These are phyloP conservation scores for Pseudochaenichthys georgianus DNA, from an alignment of 2,797 vertebrate genomes.

Conservation along the genomic window DNA sequence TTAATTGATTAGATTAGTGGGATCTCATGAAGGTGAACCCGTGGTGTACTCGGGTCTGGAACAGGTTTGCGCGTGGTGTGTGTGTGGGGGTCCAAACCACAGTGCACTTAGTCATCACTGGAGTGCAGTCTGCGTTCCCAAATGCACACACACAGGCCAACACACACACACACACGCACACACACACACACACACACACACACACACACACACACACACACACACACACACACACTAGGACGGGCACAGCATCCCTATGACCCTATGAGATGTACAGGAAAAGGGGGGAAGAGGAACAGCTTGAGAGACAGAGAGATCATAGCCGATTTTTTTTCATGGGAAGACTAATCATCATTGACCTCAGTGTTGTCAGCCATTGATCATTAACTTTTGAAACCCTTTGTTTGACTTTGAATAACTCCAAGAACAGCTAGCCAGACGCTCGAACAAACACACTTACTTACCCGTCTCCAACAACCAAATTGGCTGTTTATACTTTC, in stretches of 20 bases:
- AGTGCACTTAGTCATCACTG: constrained; percentile 50
- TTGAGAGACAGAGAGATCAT: no score
- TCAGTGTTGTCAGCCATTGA: constrained; percentile 25
- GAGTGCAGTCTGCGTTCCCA: constrained; percentile 29
- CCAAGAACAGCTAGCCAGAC: constrained; percentile 43
- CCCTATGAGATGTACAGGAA: no score
- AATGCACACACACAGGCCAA: constrained; percentile 36
- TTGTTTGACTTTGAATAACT: constrained; percentile 40
- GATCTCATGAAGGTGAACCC: constrained; percentile 46
- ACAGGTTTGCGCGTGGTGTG: constrained; percentile 28
- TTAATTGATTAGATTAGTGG: constrained; percentile 60
- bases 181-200: no score
- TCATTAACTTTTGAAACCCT: constrained; percentile 45
- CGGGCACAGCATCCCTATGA: no score
- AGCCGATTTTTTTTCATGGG: constrained; percentile 15
- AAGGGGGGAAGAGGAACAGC: no score
- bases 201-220: no score
- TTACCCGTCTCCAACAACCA: constrained; percentile 1
- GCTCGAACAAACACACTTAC: constrained; percentile 19
- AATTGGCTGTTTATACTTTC: constrained; percentile 45
- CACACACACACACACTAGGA: no score
- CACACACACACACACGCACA: constrained; percentile 24
- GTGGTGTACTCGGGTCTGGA: constrained; percentile 44
- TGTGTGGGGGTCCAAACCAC: constrained; percentile 34
- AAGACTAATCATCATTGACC: constrained; percentile 43